Percentiles rank a stretch among this genome's conserved stretches.
phyloP scores from a whole-genome alignment of 2,888 invertebrate species.

The Platycnemis pennipes region DNA sequence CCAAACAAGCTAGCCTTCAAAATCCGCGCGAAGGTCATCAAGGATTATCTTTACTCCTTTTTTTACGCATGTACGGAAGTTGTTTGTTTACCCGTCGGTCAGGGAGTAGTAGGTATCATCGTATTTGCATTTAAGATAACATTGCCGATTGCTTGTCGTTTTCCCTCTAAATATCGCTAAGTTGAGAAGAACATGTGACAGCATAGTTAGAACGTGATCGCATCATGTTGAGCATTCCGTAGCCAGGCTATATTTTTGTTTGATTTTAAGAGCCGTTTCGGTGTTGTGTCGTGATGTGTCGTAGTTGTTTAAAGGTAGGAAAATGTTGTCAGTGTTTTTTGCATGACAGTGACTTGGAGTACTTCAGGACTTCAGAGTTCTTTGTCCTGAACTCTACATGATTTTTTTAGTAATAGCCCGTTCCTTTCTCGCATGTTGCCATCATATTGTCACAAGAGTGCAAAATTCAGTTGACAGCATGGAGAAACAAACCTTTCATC shows the following conservation, averaged over 20 bases:
- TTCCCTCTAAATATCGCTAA: not conserved
- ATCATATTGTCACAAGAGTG: not conserved
- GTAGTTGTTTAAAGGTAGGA: constrained; percentile 50
- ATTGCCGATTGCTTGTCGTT: constrained; percentile 25
- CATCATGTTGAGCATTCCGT: constrained; percentile 26
- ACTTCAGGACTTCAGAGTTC: not conserved
- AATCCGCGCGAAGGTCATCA: not conserved
- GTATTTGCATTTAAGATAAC: constrained; percentile 37
- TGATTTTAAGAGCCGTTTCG: not conserved
- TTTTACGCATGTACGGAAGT: constrained; percentile 37
- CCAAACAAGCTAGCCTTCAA: too few relatives aligned
- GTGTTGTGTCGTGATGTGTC: constrained; percentile 44
- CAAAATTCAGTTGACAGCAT: not conserved
- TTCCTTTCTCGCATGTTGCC: not conserved
- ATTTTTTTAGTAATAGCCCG: not conserved
- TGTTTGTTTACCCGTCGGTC: constrained; percentile 60
- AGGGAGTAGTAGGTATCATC: not conserved
- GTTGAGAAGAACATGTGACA: not conserved
- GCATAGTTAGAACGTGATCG: not conserved
- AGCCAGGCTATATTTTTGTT: not conserved
- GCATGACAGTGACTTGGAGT: not conserved
- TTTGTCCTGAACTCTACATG: not conserved
- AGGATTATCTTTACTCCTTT: constrained; percentile 37
- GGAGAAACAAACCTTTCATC: not conserved
- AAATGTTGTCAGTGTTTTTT: not conserved